Evolutionary conservation across 2,113 vertebrate genomes (phyloP), one percentile per base, ranked within the genome.

Genomic region (Coptodon rendalli): DNA sequence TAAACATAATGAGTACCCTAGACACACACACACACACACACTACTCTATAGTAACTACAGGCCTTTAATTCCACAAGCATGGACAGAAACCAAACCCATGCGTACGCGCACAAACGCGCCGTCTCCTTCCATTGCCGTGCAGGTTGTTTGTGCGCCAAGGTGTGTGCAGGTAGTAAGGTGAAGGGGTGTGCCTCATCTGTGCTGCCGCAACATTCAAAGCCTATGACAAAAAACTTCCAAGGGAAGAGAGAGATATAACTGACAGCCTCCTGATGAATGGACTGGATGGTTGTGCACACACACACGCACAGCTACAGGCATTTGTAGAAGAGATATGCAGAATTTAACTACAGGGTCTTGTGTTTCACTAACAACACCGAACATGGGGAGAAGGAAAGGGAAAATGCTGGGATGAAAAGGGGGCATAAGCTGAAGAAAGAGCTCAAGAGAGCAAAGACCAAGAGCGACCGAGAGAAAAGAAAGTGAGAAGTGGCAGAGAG

Each of bases 201-300:
- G 85, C 83, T 66, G 85, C 91, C 6, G 9, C 76, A 76, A 63
- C 56, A 43, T 93, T 95, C 94, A 94, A 94, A 95, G 89, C 80
- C 50, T 79, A 83, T 81, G 81, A 56, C 2, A 48, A 89, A 81
- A 87, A 92, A 93, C 87, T 90, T 93, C 85, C 83, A 86, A 80
- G 83, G 81, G 78, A 31, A 73, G 80, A 19, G 29, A 86, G 85
- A 84, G 68, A 78, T 34, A 76, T 89, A 36, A 66, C 53, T 86
- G 88, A 93, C 89, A 87, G 90, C 71, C 16, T 85, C 31, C 11
- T 86, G 87, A 92, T 91, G 85, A 93, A 93, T 92, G 90, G 84
- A 91, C 86, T 34, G 57, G 56, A 80, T 6, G 22, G 57, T 80
- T 34, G 63, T 63, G 63, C 68, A 76, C 54, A 78, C 83, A 83